These are phyloP conservation scores for Pediacus dermestoides DNA, from an alignment of 2,888 invertebrate species.

Conservation along the genomic window DNA sequence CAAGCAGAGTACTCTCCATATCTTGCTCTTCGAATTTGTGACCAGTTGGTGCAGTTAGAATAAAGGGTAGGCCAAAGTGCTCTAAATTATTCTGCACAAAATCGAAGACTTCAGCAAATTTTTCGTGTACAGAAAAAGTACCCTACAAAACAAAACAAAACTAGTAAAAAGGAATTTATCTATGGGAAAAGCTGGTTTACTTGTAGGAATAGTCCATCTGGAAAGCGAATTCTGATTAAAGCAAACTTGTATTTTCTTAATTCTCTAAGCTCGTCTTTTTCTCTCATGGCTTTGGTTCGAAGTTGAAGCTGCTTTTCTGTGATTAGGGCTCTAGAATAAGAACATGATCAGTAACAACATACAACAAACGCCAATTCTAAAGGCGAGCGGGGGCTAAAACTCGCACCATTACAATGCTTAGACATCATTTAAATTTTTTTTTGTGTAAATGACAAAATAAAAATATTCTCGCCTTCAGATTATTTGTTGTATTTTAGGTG, in stretches of 20 bases:
- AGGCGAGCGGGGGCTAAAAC: no score
- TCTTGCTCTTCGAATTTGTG: slow-evolving; percentile 64
- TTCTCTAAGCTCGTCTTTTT: slow-evolving; percentile 79
- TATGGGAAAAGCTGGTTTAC: slow-evolving; percentile 47
- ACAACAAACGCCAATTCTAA: no score
- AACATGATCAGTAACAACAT: no score
- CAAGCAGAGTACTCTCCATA: slow-evolving; percentile 69
- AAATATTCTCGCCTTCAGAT: no score
- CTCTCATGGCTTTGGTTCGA: slow-evolving; percentile 92
- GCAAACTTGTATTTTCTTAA: slow-evolving; percentile 81
- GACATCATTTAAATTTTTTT: no score
- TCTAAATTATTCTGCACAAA: slow-evolving; percentile 77
- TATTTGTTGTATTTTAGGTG: no score
- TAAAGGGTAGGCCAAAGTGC: slow-evolving; percentile 65
- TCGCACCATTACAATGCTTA: no score
- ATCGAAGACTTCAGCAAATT: slow-evolving; percentile 66
- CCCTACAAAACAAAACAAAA: slow-evolving; percentile 58
- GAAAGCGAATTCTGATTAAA: slow-evolving; percentile 81
- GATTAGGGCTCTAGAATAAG: slow-evolving; percentile 70
- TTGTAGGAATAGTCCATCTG: slow-evolving; percentile 79
- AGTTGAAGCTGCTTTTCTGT: slow-evolving; percentile 79
- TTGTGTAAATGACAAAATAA: no score
- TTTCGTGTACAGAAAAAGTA: slow-evolving; percentile 83
- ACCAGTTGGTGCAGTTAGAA: slow-evolving; percentile 65
- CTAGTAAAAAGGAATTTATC: slow-evolving; percentile 5